Conservation (phyloP, 2,888 invertebrate genomes). For the Sicus ferrugineus region DNA sequence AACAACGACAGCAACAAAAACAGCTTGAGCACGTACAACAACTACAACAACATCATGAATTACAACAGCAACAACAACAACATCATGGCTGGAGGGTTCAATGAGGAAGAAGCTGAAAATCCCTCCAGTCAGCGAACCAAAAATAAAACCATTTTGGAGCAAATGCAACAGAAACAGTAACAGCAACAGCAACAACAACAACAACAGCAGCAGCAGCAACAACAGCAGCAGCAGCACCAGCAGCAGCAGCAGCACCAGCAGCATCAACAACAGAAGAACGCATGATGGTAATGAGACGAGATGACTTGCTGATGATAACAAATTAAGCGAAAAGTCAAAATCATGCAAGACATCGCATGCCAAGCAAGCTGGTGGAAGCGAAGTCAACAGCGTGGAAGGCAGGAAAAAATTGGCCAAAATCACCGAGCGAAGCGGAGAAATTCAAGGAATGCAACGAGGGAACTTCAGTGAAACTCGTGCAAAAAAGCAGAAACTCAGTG, state of each 20-base stretch:
- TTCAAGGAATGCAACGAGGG: not conserved
- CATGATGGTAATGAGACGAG: slow-evolving; percentile 46
- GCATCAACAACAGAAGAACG: slow-evolving; percentile 18
- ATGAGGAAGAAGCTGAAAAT: not conserved
- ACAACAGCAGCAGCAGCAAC: not conserved
- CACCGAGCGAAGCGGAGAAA: not conserved
- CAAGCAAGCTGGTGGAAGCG: slow-evolving; percentile 2
- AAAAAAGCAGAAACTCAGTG: not conserved
- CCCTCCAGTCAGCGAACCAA: not conserved
- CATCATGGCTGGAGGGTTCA: not conserved
- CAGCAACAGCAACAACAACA: not conserved
- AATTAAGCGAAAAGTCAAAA: slow-evolving; percentile 49
- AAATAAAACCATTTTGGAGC: no score
- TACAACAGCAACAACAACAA: not conserved
- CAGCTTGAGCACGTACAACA: slow-evolving; percentile 3
- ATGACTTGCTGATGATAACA: slow-evolving; percentile 49
- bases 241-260: not conserved
- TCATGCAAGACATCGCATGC: slow-evolving; percentile 44
- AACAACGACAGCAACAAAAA: slow-evolving; percentile 17
- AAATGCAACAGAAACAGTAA: not conserved
- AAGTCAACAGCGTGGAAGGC: slow-evolving; percentile 14
- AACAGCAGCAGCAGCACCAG: not conserved
- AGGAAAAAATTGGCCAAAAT: slow-evolving; percentile 1
- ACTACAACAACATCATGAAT: not conserved
- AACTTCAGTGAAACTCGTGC: not conserved